These are phyloP conservation scores for Arvicanthis niloticus DNA, from an alignment of 2,113 vertebrate genomes.

Conservation along the genomic window DNA sequence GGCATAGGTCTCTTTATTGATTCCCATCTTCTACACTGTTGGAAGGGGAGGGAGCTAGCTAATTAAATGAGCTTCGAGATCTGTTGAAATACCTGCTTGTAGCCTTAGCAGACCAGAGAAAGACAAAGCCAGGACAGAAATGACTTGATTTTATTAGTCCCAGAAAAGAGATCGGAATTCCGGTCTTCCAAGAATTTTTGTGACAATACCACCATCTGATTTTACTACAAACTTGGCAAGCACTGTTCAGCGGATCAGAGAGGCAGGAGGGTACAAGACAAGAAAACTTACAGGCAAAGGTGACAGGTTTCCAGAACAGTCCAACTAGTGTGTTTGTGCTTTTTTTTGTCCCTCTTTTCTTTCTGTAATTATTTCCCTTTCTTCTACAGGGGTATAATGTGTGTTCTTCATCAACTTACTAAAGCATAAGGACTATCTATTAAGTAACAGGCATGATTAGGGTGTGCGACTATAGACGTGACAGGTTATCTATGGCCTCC, in stretches of 20 bases:
- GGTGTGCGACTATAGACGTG: background rate
- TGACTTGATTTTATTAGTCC: background rate
- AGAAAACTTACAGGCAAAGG: background rate
- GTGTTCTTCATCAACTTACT: slow-evolving; percentile 1
- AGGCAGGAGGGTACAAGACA: background rate
- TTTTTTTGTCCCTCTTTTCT: background rate
- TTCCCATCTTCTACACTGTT: background rate
- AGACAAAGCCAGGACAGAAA: background rate
- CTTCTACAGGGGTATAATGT: background rate
- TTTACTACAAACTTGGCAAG: background rate
- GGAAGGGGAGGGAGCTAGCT: background rate
- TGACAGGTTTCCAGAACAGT: background rate
- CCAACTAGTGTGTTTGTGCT: background rate
- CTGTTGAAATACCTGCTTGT: background rate
- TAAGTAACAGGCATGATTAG: background rate
- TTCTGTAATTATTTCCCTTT: background rate
- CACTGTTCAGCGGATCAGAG: background rate
- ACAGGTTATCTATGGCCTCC: background rate
- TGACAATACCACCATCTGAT: background rate
- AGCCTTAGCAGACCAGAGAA: background rate
- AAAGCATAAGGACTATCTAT: background rate
- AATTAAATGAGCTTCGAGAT: background rate
- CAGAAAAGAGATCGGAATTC: slow-evolving; percentile 26
- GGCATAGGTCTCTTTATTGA: too few relatives aligned
- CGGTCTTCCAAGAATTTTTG: slow-evolving; percentile 1